Percentiles rank a stretch among this genome's conserved stretches.
Conservation (phyloP, 1,140 invertebrate species). For the Marisa cornuarietis region DNA sequence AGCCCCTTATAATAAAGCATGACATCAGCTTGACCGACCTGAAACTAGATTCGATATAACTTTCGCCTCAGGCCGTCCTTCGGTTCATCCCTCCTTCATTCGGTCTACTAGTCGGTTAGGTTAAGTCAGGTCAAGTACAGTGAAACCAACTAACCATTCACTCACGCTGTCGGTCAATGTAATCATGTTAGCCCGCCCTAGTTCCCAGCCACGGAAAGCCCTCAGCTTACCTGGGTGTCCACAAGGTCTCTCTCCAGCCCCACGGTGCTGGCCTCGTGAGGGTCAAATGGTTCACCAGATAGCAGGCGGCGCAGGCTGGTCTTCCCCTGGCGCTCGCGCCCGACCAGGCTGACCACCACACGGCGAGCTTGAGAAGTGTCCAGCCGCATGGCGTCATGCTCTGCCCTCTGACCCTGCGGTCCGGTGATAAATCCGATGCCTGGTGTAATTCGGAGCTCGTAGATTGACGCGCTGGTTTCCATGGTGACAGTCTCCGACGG, state of each 20-base stretch:
- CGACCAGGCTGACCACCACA: constrained; percentile 42
- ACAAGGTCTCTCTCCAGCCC: constrained; percentile 45
- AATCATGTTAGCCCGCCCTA: too few relatives aligned
- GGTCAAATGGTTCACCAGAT: constrained; percentile 36
- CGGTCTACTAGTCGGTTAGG: too few relatives aligned
- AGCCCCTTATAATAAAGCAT: too few relatives aligned
- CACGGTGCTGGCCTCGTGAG: constrained; percentile 42
- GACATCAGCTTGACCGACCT: too few relatives aligned
- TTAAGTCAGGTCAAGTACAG: too few relatives aligned
- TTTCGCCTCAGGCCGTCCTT: too few relatives aligned
- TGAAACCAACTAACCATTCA: too few relatives aligned
- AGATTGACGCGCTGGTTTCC: constrained; percentile 26
- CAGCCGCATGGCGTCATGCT: constrained; percentile 32
- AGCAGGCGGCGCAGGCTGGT: constrained; percentile 39
- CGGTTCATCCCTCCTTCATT: too few relatives aligned
- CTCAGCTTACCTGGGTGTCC: constrained; percentile 31
- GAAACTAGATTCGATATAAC: too few relatives aligned
- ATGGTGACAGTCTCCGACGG: not conserved
- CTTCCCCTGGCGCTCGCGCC: constrained; percentile 42
- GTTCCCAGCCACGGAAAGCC: not conserved
- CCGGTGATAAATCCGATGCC: constrained; percentile 42
- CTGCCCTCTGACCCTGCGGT: constrained; percentile 37
- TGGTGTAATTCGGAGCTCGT: constrained; percentile 39
- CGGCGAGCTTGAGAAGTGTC: constrained; percentile 36
- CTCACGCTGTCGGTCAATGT: too few relatives aligned